Evolutionary conservation across 2,888 invertebrate genomes (phyloP), one percentile per base, ranked within the genome.

Genomic region (Polia nebulosa): DNA sequence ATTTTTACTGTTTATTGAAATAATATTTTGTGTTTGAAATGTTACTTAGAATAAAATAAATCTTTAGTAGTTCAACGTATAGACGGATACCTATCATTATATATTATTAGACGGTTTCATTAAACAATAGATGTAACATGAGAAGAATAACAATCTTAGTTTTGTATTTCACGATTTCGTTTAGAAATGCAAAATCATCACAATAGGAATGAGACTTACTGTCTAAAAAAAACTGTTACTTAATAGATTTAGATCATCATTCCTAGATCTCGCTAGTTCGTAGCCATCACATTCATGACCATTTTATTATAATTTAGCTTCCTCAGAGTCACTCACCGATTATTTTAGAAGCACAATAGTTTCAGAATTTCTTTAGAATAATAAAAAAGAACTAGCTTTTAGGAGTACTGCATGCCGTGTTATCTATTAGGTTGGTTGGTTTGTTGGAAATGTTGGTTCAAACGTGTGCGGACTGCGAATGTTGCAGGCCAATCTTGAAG

Each of bases 401-500:
- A 72, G 67, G 57, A 51, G 25, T 62, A 66, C 20, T 73, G 82
- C 84, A 78, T 78, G 82, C 20, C 44, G 44, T 68, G 59, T 62
- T 25, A 5, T 58, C 45, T 59, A 15, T 51, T 66, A 55, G 66
- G 49, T 63, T 57, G 45, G 36, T 47, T n/a, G 13, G n/a, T n/a
- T 49, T 52, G n/a, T 34, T 49, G 27, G 51, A 53, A 62, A 67
- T 49, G 22, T 65, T 68, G 62, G 52, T 71, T 63, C 56, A 64
- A 53, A 73, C 44, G 7, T 69, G 52, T 45, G 51, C 49, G 45
- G 58, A 41, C 45, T 76, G 56, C 57, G 53, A 76, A 78, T 73
- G 73, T 91, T 91, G 9, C 92, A 95, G 95, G 84, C 95, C 95
- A 0, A 94, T 94, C 72, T 83, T 94, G 81, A 94, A 94, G 85